Base-by-base conservation (phyloP, 64 coral and sea anemone genomes). In the Montipora efflorescens region DNA sequence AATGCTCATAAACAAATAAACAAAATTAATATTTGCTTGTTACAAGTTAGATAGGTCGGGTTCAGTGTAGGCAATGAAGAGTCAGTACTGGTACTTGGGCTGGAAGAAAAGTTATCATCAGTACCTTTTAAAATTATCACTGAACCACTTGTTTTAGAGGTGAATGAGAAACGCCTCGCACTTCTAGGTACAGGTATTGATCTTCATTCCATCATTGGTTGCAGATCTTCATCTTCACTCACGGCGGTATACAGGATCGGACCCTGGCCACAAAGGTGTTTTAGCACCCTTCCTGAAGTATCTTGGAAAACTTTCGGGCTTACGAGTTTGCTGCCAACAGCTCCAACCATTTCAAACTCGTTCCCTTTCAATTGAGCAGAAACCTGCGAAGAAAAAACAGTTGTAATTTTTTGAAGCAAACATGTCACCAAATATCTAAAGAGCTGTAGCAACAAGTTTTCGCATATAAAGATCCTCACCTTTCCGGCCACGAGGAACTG, bases 201-300 rank as follows among this genome's bases (percentile, higher is more conserved):
- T 0, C 22, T 23, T 23, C 22, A 23, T 23, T 23, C 22, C 22
- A 23, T 23, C 22, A 23, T 23, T 23, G 22, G 22, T 23, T 0
- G 22, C 22, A 23, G 22, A 23, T 23, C 22, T 23, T 23, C 22
- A 23, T 23, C 22, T 23, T 23, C 22, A 0, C 22, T 23, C 22
- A 23, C 22, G 22, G 22, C 22, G 22, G 22, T 23, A 23, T 23
- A 23, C 22, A 23, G 22, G 22, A 23, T 23, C 22, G 91, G 91
- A 76, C 91, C 91, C 67, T 93, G 91, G 23, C 72, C 91, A 79
- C 79, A 93, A 67, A 93, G 75, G 82, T 93, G 90, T 74, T 92
- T 92, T 57, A 92, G 21, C 47, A 85, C 73, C 67, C 80, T 80
- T 59, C 90, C 90, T 59, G 59, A 73, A 25, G 58, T 69, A 5